phyloP scores from a whole-genome alignment of 37 sponge, comb jelly and placozoan species.

The Bolinopsis microptera region DNA sequence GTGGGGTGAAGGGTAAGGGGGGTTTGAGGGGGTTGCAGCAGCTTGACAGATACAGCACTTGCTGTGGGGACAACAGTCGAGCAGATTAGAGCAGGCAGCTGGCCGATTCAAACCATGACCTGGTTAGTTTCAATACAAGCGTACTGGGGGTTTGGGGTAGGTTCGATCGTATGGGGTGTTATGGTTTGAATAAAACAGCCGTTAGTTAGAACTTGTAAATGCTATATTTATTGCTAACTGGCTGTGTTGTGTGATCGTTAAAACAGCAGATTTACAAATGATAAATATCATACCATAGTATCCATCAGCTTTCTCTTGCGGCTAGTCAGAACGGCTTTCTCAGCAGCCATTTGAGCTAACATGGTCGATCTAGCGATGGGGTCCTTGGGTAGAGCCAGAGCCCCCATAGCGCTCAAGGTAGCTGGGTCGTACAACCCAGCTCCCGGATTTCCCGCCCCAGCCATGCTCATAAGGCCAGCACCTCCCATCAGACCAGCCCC shows the following conservation, averaged over 20 bases:
- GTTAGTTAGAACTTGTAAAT: not conserved
- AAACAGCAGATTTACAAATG: not conserved
- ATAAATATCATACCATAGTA: conserved; percentile 32
- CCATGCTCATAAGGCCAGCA: not conserved
- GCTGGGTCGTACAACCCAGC: not conserved
- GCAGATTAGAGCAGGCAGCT: not conserved
- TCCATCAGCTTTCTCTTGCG: conserved; percentile 58
- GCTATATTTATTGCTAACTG: no score
- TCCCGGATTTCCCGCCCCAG: not conserved
- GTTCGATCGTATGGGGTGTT: not conserved
- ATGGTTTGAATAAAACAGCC: not conserved
- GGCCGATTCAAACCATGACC: not conserved
- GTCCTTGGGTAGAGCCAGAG: conserved; percentile 50
- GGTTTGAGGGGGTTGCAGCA: conserved; percentile 14
- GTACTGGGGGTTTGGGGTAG: not conserved
- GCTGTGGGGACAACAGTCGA: not conserved
- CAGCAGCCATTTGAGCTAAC: conserved; percentile 58
- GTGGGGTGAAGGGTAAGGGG: not conserved
- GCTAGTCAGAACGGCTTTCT: conserved; percentile 33
- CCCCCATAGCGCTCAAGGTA: conserved; percentile 7
- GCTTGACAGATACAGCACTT: conserved; percentile 36
- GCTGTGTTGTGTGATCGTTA: not conserved
- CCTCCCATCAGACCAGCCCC: not conserved
- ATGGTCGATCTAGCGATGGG: conserved; percentile 58
- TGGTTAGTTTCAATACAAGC: not conserved